Conservation (phyloP, 2,113 vertebrate genomes). For the Peromyscus leucopus region DNA sequence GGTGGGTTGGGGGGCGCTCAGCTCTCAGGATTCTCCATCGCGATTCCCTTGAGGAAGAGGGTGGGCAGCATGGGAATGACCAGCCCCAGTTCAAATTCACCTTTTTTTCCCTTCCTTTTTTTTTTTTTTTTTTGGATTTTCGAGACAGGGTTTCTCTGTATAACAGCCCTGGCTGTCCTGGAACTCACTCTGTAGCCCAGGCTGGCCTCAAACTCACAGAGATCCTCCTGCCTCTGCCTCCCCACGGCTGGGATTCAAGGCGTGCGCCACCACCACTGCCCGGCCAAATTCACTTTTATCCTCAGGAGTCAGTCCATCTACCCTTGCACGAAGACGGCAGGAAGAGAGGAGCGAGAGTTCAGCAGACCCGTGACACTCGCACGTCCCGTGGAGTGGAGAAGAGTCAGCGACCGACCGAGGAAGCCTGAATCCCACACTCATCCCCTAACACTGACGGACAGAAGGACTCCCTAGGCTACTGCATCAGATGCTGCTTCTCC, state of each 20-base stretch:
- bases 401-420: rapidly evolving
- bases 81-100: background rate
- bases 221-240: too few relatives aligned
- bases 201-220: too few relatives aligned
- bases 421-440: background rate
- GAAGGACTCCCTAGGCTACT: background rate
- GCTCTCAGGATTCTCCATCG: background rate
- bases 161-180: too few relatives aligned
- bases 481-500: background rate
- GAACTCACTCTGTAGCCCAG: too few relatives aligned
- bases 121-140: too few relatives aligned
- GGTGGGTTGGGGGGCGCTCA: background rate
- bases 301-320: background rate
- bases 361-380: background rate
- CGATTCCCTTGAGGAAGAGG: background rate
- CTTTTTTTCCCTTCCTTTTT: background rate
- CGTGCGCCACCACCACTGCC: too few relatives aligned
- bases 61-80: background rate
- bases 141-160: too few relatives aligned
- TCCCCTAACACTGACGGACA: background rate
- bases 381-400: background rate
- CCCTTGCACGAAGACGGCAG: background rate
- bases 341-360: background rate
- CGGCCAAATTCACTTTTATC: background rate
- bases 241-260: too few relatives aligned